Percentiles rank a stretch among this genome's conserved stretches.
Conservation (phyloP, 2,113 vertebrate species). For the Poicephalus meyeri region DNA sequence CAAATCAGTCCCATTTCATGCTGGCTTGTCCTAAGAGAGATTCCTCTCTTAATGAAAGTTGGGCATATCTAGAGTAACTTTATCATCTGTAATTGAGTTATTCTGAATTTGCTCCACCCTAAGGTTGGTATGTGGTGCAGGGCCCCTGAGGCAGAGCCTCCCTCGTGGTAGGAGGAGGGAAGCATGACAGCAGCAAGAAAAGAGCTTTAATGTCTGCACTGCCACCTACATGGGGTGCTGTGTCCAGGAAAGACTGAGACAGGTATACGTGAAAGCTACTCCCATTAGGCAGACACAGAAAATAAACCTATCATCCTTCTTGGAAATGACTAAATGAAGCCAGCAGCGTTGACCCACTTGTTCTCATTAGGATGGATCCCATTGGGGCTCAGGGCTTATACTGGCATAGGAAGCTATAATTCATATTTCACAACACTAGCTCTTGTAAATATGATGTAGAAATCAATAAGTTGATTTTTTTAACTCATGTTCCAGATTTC, state of each 20-base stretch:
- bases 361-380: constrained; percentile 14
- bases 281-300: background rate
- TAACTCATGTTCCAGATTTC: constrained; percentile 11
- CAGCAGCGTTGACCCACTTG: background rate
- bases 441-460: constrained; percentile 44
- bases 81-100: constrained; percentile 11
- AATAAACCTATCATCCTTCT: background rate
- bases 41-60: constrained; percentile 27
- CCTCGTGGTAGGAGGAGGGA: background rate
- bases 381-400: background rate
- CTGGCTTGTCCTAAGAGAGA: constrained; percentile 24
- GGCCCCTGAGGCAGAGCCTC: background rate
- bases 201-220: background rate
- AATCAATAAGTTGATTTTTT: constrained; percentile 39
- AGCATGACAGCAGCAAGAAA: background rate
- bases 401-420: background rate
- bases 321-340: background rate
- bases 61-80: background rate
- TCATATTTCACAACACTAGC: background rate
- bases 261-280: background rate
- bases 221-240: background rate
- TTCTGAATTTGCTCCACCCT: constrained; percentile 3
- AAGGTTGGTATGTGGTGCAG: background rate
- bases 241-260: background rate
- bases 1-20: background rate